Conservation (phyloP, 2,888 invertebrate species). For the Cataglyphis livida region DNA sequence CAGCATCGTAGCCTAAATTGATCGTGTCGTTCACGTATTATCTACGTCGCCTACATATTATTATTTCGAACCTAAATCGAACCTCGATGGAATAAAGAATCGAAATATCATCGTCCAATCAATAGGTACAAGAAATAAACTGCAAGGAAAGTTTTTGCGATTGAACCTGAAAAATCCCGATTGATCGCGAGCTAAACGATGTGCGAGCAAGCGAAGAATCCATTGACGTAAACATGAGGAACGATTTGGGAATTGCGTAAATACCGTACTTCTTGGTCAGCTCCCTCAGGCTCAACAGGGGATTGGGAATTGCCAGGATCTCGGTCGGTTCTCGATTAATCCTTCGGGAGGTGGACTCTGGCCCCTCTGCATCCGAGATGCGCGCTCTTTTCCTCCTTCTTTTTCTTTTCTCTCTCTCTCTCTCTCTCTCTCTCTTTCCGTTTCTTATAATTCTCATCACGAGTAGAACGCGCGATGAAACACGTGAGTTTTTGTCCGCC, state of each 20-base stretch:
- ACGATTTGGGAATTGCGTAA: slow-evolving; percentile 77
- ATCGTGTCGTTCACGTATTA: neutral
- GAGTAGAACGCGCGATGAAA: slow-evolving; percentile 57
- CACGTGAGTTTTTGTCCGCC: slow-evolving; percentile 56
- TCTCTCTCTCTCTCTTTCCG: neutral
- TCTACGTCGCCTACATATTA: neutral
- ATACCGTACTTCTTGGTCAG: slow-evolving; percentile 64
- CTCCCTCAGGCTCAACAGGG: slow-evolving; percentile 73
- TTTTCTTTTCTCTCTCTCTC: neutral
- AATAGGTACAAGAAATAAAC: neutral
- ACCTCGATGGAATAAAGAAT: neutral
- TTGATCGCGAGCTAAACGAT: slow-evolving; percentile 33
- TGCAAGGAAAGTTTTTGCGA: neutral
- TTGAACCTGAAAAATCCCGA: slow-evolving; percentile 16
- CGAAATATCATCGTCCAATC: neutral
- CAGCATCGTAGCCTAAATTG: neutral
- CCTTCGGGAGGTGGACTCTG: slow-evolving; percentile 65
- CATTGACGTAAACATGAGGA: slow-evolving; percentile 72
- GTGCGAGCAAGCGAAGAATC: slow-evolving; percentile 27
- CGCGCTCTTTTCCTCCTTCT: neutral
- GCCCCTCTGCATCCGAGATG: slow-evolving; percentile 25
- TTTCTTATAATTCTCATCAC: slow-evolving; percentile 60
- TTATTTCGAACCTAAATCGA: neutral
- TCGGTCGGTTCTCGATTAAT: slow-evolving; percentile 75
- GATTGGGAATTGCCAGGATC: slow-evolving; percentile 70